Conservation (phyloP, 2,888 invertebrate genomes). For the Cephus pygmeus region DNA sequence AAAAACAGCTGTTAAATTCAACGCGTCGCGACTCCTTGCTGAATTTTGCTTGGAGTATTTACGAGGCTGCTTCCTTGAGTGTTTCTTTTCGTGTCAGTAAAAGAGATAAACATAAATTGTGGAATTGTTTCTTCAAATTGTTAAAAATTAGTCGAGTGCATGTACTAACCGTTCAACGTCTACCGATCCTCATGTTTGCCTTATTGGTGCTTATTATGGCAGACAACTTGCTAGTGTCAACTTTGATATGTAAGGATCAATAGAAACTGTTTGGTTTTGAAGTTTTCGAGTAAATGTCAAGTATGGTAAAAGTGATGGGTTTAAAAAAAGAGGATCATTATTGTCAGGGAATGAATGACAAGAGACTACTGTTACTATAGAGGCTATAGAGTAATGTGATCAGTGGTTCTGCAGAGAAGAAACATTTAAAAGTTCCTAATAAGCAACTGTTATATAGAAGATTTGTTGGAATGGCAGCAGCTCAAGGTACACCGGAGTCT, state of each 20-base stretch:
- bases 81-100: neutral
- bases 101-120: neutral
- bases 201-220: neutral
- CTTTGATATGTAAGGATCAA: neutral
- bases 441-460: neutral
- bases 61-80: neutral
- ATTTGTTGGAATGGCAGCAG: constrained; percentile 49
- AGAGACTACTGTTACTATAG: neutral
- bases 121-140: neutral
- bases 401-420: neutral
- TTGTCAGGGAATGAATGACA: neutral
- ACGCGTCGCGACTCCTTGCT: neutral
- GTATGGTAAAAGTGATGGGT: neutral
- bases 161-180: neutral
- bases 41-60: neutral
- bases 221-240: neutral
- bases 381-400: neutral
- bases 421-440: neutral
- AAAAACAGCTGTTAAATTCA: constrained; percentile 42
- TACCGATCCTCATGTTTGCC: neutral
- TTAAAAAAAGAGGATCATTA: neutral
- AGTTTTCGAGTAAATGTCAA: neutral
- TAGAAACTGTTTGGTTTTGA: neutral
- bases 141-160: neutral
- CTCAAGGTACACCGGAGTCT: constrained; percentile 67